Conservation (phyloP, 1,140 invertebrate species). For the Conus betulinus region DNA sequence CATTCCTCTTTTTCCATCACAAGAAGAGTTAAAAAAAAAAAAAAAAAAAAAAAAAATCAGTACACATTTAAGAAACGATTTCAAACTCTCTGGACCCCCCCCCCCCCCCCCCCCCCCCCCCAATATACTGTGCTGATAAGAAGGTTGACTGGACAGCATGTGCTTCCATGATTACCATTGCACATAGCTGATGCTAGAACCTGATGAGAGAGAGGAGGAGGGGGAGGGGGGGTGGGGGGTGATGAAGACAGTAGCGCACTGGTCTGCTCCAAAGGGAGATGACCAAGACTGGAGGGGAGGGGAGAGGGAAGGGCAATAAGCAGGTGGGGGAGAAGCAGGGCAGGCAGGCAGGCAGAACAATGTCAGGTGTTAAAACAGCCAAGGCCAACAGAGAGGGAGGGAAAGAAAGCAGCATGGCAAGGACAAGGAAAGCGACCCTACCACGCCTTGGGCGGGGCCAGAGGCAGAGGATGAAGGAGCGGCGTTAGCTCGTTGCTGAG, state of each 20-base stretch:
- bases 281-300: not conserved
- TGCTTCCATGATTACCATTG: not conserved
- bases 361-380: conserved; percentile 27
- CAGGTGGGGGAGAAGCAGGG: not conserved
- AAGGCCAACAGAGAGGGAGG: conserved; percentile 5
- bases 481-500: conserved; percentile 88
- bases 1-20: not conserved
- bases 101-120: not conserved
- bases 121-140: too few relatives aligned
- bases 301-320: not conserved
- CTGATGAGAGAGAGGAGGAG: not conserved
- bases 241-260: not conserved
- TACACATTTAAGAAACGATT: not conserved
- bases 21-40: too few relatives aligned
- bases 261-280: not conserved
- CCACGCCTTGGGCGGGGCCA: conserved; percentile 75
- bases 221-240: not conserved
- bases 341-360: conserved; percentile 6
- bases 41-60: too few relatives aligned
- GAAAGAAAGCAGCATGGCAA: conserved; percentile 18
- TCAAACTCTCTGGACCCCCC: not conserved
- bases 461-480: conserved; percentile 60
- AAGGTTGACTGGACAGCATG: too few relatives aligned
- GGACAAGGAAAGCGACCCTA: conserved; percentile 79
- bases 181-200: not conserved